A percentile compares a stretch with the other conserved stretches of the same genome.
Evolutionary conservation across 2,888 invertebrate species (phyloP).

Genomic region (Sinotaia quadrata): DNA sequence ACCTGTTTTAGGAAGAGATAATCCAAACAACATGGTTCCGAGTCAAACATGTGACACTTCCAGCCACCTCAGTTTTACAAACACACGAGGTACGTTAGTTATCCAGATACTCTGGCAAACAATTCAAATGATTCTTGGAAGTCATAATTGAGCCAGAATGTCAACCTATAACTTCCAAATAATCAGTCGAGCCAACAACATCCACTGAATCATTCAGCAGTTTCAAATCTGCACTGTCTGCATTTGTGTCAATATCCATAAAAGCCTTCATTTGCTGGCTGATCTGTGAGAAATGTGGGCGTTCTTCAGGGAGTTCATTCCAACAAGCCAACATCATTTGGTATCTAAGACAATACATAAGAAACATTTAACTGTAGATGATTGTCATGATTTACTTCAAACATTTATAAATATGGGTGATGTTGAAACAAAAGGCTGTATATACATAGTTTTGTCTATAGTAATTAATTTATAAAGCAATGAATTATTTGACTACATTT

Average conservation of each 20-base stretch:
- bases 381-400: background rate
- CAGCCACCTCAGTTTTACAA: too few species aligned
- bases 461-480: too few species aligned
- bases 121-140: too few species aligned
- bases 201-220: slow-evolving; percentile 54
- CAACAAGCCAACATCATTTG: slow-evolving; percentile 66
- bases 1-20: too few species aligned
- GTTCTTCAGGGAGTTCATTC: slow-evolving; percentile 49
- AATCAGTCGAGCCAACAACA: slow-evolving; percentile 51
- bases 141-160: background rate
- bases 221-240: slow-evolving; percentile 42
- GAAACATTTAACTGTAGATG: background rate
- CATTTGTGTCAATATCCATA: slow-evolving; percentile 40
- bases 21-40: too few species aligned
- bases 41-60: too few species aligned
- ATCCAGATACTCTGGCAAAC: too few species aligned
- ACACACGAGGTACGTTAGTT: too few species aligned
- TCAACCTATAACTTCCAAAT: slow-evolving; percentile 50
- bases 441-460: too few species aligned
- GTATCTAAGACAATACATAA: slow-evolving; percentile 49
- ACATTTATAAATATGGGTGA: background rate
- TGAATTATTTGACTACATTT: too few species aligned
- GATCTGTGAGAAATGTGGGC: slow-evolving; percentile 65
- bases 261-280: slow-evolving; percentile 50
- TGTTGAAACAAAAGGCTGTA: background rate